These are phyloP conservation scores for Hylia prasina DNA, from an alignment of 2,113 vertebrate species.

Conservation along the genomic window DNA sequence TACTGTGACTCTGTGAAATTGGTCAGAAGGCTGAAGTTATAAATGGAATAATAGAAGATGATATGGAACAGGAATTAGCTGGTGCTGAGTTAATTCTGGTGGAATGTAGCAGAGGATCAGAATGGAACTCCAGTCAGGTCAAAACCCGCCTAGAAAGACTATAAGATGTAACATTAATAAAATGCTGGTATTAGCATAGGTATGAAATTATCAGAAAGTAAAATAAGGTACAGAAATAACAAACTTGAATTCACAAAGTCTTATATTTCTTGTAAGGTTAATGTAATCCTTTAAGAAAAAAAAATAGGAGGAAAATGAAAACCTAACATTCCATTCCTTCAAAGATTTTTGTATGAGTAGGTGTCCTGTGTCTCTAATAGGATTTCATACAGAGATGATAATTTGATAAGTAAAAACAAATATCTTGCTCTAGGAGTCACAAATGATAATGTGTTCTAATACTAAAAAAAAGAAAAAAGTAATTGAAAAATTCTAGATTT, in stretches of 20 bases:
- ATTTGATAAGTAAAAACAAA: not conserved
- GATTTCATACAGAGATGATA: not conserved
- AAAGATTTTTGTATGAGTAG: not conserved
- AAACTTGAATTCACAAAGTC: not conserved
- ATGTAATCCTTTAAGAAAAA: not conserved
- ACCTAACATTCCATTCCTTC: not conserved
- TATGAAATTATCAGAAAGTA: slow-evolving; percentile 54
- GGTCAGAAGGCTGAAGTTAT: slow-evolving; percentile 64
- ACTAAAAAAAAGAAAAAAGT: not conserved
- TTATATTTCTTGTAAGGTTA: not conserved
- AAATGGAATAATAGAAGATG: slow-evolving; percentile 68
- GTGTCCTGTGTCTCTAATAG: not conserved
- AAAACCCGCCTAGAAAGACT: slow-evolving; percentile 52
- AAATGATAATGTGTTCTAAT: not conserved
- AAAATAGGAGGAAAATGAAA: not conserved
- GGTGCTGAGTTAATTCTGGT: slow-evolving; percentile 65
- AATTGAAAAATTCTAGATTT: not conserved
- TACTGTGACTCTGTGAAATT: slow-evolving; percentile 63
- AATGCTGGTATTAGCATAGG: slow-evolving; percentile 2
- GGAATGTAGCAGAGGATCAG: slow-evolving; percentile 66
- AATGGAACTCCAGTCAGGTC: slow-evolving; percentile 58
- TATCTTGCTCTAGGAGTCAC: not conserved
- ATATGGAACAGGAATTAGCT: slow-evolving; percentile 67
- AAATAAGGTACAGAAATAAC: slow-evolving; percentile 17
- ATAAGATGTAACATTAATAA: slow-evolving; percentile 55